phyloP scores from a whole-genome alignment of 2,113 vertebrate species.

The Nyctibius bracteatus region DNA sequence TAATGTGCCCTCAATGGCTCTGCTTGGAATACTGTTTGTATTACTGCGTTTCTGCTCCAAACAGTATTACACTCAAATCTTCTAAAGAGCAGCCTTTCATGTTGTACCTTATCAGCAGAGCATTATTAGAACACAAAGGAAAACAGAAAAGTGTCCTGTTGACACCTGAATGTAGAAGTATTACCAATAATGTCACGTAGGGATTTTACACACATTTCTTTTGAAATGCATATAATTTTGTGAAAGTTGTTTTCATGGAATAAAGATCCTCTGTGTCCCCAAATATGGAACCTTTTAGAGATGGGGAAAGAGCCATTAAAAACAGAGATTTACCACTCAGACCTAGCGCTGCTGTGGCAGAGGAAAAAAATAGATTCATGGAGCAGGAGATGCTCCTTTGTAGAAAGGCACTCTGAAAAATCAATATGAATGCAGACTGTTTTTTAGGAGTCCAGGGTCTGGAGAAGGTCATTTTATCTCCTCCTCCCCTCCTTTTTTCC shows the following conservation, averaged over 20 bases:
- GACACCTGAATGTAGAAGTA: background rate
- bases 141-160: background rate
- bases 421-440: background rate
- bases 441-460: background rate
- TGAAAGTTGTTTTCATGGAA: background rate
- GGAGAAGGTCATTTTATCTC: background rate
- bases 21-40: background rate
- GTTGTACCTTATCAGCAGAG: background rate
- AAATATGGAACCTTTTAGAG: background rate
- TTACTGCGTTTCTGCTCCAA: background rate
- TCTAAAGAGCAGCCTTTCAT: background rate
- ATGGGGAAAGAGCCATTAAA: background rate
- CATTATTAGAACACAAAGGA: background rate
- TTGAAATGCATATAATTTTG: background rate
- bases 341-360: accelerated
- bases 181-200: background rate
- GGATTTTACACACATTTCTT: background rate
- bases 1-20: background rate
- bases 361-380: background rate
- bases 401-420: background rate
- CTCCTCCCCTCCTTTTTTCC: accelerated
- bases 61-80: background rate
- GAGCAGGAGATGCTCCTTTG: background rate
- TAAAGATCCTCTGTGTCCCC: background rate
- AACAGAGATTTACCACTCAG: background rate